Base-by-base conservation (phyloP, 2,113 vertebrate genomes). In the Sprattus sprattus region DNA sequence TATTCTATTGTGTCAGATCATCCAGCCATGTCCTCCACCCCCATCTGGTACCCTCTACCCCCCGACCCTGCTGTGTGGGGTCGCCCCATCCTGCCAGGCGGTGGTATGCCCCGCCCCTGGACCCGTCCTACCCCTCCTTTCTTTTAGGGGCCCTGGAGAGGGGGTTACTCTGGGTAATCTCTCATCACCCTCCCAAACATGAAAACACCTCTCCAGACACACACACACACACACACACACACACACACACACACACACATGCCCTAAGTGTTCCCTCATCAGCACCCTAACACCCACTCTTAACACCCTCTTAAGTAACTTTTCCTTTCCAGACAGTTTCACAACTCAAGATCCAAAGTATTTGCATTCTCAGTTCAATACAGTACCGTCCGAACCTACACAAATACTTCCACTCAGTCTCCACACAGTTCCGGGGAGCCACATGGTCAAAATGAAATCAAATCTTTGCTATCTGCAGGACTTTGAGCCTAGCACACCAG, bases 61-160 rank as follows among this genome's bases (percentile, higher is more conserved):
- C 32, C 95, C 96, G 3, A 96, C 96, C 0, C 93, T 98, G 89
- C 89, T 98, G 45, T 96, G 92, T 11, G 92, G 95, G 0, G 90
- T 95, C 0, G 94, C 95, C 86, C 95, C 96, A 0, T 94, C 96
- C 49, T 96, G 95, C 45, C 93, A 95, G 0, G 95, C 93, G 16
- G 92, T 95, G 89, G 91, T 95, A 81, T 89, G 75, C 45, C 94
- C 94, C 11, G 45, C 92, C 2, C 92, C 93, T 4, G 95, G 95
- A 44, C 95, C 95, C 0, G 88, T 96, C 50, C 90, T 96, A 81
- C 94, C 95, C n/a, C 91, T 95, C 82, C 84, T 96, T 86, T 89
- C 95, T 3, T 98, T 97, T 92, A 96, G 97, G 81, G 96, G 95
- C 13, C 89, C 94, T 83, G 89, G 94, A 10, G 97, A 98, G 83